Evolutionary conservation across 2,888 invertebrate genomes (phyloP).

Genomic region (Spisula subtruncata): DNA sequence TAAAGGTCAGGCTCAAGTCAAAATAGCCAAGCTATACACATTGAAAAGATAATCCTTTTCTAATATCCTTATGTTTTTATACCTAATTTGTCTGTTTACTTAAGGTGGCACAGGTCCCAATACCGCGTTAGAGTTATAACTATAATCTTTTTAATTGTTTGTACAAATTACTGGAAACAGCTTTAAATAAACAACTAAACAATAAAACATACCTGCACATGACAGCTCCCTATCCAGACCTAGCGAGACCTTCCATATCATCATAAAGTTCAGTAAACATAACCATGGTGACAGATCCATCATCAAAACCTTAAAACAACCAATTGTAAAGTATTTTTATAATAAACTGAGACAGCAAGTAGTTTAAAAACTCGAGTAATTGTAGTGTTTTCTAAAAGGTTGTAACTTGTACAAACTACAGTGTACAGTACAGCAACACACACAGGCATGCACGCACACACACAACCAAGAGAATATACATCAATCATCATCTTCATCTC

Average conservation of each 20-base stretch:
- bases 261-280: slow-evolving; percentile 20
- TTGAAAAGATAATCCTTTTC: too few species aligned
- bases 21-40: too few species aligned
- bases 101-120: too few species aligned
- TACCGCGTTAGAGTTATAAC: too few species aligned
- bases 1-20: too few species aligned
- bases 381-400: neutral
- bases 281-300: slow-evolving; percentile 46
- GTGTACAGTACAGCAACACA: too few species aligned
- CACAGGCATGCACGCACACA: too few species aligned
- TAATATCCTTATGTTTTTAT: too few species aligned
- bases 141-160: neutral
- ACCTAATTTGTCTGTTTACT: too few species aligned
- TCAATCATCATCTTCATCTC: too few species aligned
- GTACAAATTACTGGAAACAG: neutral
- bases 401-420: neutral
- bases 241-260: slow-evolving; percentile 37
- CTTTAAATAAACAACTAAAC: neutral
- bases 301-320: neutral
- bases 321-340: neutral
- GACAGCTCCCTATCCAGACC: slow-evolving; percentile 64
- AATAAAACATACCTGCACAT: slow-evolving; percentile 70
- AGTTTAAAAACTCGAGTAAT: neutral
- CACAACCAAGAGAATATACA: too few species aligned
- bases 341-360: neutral